A percentile compares a stretch with the other conserved stretches of the same genome.
Conservation (phyloP, 2,113 vertebrate genomes). For the Aramus guarauna region DNA sequence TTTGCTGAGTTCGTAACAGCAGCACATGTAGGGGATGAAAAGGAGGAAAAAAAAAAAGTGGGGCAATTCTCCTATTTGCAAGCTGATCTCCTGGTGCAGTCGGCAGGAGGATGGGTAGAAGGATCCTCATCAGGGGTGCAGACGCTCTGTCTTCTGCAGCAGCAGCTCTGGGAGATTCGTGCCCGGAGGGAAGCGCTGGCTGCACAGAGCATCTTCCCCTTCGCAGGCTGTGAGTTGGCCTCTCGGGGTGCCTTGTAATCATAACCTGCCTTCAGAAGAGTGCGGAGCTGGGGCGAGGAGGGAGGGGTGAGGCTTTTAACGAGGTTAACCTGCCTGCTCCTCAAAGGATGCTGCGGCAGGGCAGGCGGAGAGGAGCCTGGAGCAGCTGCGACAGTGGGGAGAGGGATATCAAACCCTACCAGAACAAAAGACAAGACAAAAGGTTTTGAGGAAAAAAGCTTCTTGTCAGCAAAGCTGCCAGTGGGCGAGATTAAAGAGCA, state of each 20-base stretch:
- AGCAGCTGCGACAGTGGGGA: not conserved
- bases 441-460: not conserved
- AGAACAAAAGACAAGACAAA: not conserved
- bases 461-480: not conserved
- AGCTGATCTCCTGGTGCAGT: not conserved
- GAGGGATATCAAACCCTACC: not conserved
- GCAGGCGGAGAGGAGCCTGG: not conserved
- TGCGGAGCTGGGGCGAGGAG: not conserved
- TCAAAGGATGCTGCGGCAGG: not conserved
- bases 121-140: fast-evolving
- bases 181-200: not conserved
- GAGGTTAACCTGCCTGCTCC: not conserved
- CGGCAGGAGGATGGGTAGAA: not conserved
- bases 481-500: not conserved
- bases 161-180: not conserved
- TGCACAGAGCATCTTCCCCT: not conserved
- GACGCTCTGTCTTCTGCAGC: not conserved
- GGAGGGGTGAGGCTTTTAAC: not conserved
- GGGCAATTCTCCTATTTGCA: not conserved
- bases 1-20: not conserved
- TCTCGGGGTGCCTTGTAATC: not conserved
- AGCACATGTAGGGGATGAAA: not conserved
- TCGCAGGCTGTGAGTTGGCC: not conserved
- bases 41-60: not conserved
- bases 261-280: not conserved